Base-by-base conservation (phyloP, 2,113 vertebrate species). In the Fregetta grallaria region DNA sequence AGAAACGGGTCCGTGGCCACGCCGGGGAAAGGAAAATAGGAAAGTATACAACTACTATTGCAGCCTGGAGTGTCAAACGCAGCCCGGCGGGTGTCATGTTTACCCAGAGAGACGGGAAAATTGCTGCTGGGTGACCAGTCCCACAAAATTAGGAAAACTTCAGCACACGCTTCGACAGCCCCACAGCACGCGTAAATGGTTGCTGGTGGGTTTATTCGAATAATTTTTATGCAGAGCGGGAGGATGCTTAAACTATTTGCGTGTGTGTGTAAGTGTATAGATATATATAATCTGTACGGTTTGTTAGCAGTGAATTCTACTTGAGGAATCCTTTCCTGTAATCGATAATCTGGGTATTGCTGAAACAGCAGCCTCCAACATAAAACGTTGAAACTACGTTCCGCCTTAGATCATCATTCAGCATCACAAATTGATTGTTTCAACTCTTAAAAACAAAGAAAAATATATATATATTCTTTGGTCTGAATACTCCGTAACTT, bases 361-460 rank as follows among this genome's bases (percentile, higher is more conserved):
- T 90, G 81, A 82, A 94, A 26, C 79, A 63, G 88, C 88, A 94
- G 50, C 50, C 50, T 92, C 67, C 67, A 26, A 26, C n/a, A 66
- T 42, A 53, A 86, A 71, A 20, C 14, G 18, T 1, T 74, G 47
- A 55, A 74, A 88, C 55, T 73, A 30, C 59, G 27, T 67, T 22
- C 19, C 20, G 11, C 40, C 1, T 75, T 44, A 2, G 30, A 68
- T 27, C 62, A 29, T 29, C 67, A 20, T 58, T 59, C 71, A 74
- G 72, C 90, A 80, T 86, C 53, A 26, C 88, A 32, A 94, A 96
- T 55, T 19, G 75, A 83, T 93, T 86, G n/a, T 73, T 86, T 93
- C 58, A 70, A 59, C 40, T 42, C 15, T 23, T 23, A 15, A 42
- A 32, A 3, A 38, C 38, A 38, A 38, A 38, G 8, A 50, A 22